Evolutionary conservation across 2,888 invertebrate species (phyloP).

Genomic region (Steinernema scapterisci): DNA sequence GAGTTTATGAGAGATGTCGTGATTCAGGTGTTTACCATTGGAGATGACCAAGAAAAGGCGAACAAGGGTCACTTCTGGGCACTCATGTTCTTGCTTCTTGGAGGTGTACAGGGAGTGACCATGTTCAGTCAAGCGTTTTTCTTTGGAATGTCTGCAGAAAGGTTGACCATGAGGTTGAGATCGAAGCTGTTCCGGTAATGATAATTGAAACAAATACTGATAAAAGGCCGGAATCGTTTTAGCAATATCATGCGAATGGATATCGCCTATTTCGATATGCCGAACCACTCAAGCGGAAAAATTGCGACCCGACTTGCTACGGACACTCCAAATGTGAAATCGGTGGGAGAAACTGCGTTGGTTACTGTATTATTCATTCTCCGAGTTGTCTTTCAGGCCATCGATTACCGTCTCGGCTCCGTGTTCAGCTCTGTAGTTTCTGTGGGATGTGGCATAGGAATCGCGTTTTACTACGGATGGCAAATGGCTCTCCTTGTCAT

Average conservation of each 20-base stretch:
- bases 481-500: conserved; percentile 68
- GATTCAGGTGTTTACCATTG: conserved; percentile 68
- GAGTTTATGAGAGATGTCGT: conserved; percentile 4
- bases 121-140: conserved; percentile 56
- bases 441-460: conserved; percentile 68
- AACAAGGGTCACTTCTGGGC: conserved; percentile 70
- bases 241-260: conserved; percentile 70
- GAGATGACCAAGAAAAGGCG: conserved; percentile 68
- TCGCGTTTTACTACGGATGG: conserved; percentile 71
- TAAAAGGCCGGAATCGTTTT: no score
- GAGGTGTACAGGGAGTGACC: conserved; percentile 61
- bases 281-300: conserved; percentile 68
- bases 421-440: conserved; percentile 68
- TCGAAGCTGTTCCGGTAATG: conserved; percentile 67
- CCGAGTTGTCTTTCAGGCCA: conserved; percentile 66
- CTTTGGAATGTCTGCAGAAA: conserved; percentile 68
- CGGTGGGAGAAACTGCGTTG: conserved; percentile 53
- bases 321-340: conserved; percentile 70
- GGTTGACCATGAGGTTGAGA: conserved; percentile 69
- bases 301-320: conserved; percentile 69
- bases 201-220: no score
- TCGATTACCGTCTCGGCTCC: conserved; percentile 69
- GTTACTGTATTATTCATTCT: no score
- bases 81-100: conserved; percentile 68
- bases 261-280: conserved; percentile 70